These are phyloP conservation scores for Hedya salicella DNA, from an alignment of 2,888 invertebrate genomes.

Conservation along the genomic window DNA sequence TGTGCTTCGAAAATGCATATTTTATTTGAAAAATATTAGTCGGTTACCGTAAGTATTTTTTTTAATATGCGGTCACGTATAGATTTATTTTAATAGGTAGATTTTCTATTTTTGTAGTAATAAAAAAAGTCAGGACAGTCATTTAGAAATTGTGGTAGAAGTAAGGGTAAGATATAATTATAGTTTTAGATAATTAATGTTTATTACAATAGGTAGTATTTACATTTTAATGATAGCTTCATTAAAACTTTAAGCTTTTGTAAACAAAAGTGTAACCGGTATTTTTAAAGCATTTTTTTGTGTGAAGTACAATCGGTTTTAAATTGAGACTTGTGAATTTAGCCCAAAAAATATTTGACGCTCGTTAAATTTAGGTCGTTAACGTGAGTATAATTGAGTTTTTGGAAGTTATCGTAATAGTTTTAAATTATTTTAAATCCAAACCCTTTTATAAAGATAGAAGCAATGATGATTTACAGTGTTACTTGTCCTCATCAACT, in stretches of 20 bases:
- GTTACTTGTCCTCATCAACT: not conserved
- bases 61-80: too few relatives aligned
- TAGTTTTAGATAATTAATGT: too few relatives aligned
- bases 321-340: not conserved
- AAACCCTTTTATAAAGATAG: not conserved
- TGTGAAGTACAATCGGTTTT: not conserved
- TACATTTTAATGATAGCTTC: not conserved
- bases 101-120: too few relatives aligned
- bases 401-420: not conserved
- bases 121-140: too few relatives aligned
- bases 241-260: not conserved
- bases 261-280: conserved; percentile 3
- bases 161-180: too few relatives aligned
- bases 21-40: too few relatives aligned
- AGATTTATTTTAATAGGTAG: too few relatives aligned
- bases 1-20: not conserved
- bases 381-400: not conserved
- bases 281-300: not conserved
- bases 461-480: conserved; percentile 4
- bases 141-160: too few relatives aligned
- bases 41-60: too few relatives aligned
- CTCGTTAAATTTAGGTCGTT: not conserved
- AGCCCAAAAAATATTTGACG: not conserved
- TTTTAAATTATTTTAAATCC: not conserved
- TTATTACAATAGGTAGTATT: not conserved